These are phyloP conservation scores for Patella caerulea DNA, from an alignment of 2,888 invertebrate genomes.

Conservation along the genomic window DNA sequence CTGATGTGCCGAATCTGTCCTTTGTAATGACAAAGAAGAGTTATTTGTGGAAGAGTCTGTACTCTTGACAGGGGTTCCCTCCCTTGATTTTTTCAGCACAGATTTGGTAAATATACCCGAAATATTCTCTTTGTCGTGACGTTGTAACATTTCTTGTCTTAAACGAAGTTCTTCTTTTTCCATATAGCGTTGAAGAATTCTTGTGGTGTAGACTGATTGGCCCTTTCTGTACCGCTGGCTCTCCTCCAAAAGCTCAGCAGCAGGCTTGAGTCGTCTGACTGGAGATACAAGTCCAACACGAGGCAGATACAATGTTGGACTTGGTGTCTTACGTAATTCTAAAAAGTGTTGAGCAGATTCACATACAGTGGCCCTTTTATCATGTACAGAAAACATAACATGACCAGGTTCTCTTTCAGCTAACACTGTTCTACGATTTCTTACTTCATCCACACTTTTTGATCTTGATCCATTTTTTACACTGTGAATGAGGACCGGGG, in stretches of 20 bases:
- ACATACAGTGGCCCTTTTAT: conserved; percentile 39
- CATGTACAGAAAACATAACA: conserved; percentile 16
- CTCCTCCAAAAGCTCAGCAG: conserved; percentile 66
- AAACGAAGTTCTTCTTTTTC: conserved; percentile 48
- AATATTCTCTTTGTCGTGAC: conserved; percentile 57
- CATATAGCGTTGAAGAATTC: conserved; percentile 59
- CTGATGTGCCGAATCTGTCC: conserved; percentile 52
- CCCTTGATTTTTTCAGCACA: conserved; percentile 60
- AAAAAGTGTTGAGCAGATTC: conserved; percentile 38
- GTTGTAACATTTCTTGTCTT: conserved; percentile 40
- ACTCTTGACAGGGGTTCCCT: conserved; percentile 54
- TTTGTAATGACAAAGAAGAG: conserved; percentile 43
- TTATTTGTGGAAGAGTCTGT: conserved; percentile 38
- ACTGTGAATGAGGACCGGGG: conserved; percentile 24
- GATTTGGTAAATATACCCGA: conserved; percentile 58
- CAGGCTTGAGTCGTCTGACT: conserved; percentile 61
- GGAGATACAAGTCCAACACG: conserved; percentile 49
- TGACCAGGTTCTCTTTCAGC: conserved; percentile 9
- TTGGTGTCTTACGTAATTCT: conserved; percentile 43
- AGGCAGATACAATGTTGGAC: conserved; percentile 44
- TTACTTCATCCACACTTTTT: conserved; percentile 11
- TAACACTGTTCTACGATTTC: neutral
- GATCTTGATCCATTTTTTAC: conserved; percentile 8
- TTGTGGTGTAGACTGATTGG: conserved; percentile 56
- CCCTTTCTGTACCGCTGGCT: conserved; percentile 62